Conservation (phyloP, 2,113 vertebrate genomes). For the Macaca nemestrina region DNA sequence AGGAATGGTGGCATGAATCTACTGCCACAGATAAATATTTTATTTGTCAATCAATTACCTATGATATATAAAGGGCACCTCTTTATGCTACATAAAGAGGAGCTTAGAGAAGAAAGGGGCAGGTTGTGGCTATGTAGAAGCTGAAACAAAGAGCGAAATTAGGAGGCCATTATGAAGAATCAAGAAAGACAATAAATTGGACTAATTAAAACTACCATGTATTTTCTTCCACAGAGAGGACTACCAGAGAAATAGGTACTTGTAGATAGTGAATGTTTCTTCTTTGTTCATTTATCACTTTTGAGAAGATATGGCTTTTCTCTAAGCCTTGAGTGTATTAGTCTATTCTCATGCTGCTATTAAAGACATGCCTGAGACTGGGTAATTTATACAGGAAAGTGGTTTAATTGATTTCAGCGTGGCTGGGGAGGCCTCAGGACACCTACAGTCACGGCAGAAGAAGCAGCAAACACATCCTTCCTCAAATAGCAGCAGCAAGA, state of each 20-base stretch:
- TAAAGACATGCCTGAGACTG: too few species aligned
- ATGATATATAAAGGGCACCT: not conserved
- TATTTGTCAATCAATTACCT: not conserved
- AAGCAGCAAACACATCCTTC: too few species aligned
- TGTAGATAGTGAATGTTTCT: not conserved
- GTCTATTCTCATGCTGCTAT: too few species aligned
- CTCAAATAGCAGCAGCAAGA: too few species aligned
- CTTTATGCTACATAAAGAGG: not conserved
- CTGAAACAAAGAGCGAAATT: not conserved
- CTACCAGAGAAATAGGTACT: not conserved
- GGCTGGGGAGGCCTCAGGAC: too few species aligned
- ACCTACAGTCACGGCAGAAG: too few species aligned
- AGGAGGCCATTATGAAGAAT: not conserved
- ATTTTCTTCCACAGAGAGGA: not conserved
- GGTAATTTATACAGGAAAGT: too few species aligned
- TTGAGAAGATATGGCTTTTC: not conserved
- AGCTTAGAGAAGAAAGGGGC: rapidly evolving
- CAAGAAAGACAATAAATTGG: not conserved
- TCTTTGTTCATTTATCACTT: not conserved
- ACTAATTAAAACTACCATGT: not conserved
- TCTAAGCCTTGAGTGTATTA: not conserved
- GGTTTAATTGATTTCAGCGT: too few species aligned
- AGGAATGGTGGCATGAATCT: not conserved
- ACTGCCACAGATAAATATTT: not conserved
- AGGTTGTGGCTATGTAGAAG: not conserved